Evolutionary conservation across 2,797 vertebrate genomes (phyloP).

Genomic region (Pyrocephalus nanus): DNA sequence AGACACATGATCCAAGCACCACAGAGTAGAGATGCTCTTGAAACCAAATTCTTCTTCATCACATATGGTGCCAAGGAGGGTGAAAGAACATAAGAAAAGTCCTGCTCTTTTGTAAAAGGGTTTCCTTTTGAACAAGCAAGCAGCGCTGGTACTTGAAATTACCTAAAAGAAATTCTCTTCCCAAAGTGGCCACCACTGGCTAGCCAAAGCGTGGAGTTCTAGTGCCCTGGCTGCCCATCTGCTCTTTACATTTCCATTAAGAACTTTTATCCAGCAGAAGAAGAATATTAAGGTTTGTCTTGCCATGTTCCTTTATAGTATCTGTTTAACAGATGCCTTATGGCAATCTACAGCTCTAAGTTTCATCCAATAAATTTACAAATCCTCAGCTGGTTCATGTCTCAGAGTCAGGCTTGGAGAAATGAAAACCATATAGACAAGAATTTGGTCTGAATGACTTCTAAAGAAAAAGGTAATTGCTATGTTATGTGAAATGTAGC

Average conservation of each 20-base stretch:
- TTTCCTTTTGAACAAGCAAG: not conserved
- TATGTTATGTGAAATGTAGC: not conserved
- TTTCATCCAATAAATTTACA: not conserved
- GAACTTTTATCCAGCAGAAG: not conserved
- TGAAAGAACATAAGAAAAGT: not conserved
- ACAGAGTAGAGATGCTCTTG: not conserved
- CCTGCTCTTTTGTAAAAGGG: not conserved
- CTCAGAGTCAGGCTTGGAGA: not conserved
- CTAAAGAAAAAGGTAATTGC: not conserved
- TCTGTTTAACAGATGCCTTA: constrained; percentile 25
- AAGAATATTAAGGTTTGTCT: not conserved
- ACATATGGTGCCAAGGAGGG: not conserved
- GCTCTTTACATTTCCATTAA: not conserved
- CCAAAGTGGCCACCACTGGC: not conserved
- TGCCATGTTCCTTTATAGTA: not conserved
- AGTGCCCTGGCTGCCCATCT: not conserved
- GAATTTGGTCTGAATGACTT: not conserved
- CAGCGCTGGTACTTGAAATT: not conserved
- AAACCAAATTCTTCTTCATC: not conserved
- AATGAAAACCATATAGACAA: not conserved
- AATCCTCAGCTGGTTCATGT: not conserved
- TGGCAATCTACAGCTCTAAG: not conserved
- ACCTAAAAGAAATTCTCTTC: not conserved
- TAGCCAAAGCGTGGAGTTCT: not conserved
- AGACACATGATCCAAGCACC: not conserved